phyloP scores from a whole-genome alignment of 2,113 vertebrate genomes.

The Cyprinodon tularosa region DNA sequence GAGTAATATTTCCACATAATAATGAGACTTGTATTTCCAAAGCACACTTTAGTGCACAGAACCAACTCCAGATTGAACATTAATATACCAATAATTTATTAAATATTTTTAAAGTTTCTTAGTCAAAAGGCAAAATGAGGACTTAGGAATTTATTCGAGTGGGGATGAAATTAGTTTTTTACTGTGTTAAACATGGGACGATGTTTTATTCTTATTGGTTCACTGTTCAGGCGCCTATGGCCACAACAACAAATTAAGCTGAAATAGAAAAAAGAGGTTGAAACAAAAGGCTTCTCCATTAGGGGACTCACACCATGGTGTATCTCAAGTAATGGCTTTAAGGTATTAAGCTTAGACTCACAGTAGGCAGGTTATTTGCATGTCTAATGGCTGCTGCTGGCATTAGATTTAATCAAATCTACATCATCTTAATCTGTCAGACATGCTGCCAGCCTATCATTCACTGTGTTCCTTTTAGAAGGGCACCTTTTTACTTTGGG shows the following conservation, averaged over 20 bases:
- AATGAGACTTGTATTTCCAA: too few species aligned
- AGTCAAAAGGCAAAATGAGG: background rate
- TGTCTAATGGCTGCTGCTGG: conserved; percentile 9
- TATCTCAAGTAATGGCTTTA: background rate
- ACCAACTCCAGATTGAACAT: too few species aligned
- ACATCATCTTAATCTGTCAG: conserved; percentile 11
- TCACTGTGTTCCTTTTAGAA: conserved; percentile 32
- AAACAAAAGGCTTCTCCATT: background rate
- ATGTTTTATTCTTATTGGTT: background rate
- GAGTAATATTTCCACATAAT: too few species aligned
- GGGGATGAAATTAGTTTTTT: background rate
- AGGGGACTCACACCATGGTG: background rate
- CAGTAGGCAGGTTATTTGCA: conserved; percentile 3
- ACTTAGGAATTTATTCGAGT: background rate
- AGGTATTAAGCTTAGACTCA: background rate
- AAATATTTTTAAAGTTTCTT: background rate
- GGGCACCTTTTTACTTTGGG: conserved; percentile 62
- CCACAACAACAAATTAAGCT: background rate
- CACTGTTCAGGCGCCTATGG: background rate
- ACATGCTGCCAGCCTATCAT: conserved; percentile 43
- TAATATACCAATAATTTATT: too few species aligned
- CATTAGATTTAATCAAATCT: conserved; percentile 29
- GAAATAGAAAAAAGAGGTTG: background rate
- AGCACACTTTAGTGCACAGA: too few species aligned
- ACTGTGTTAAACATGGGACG: too few species aligned